Percentiles rank a stretch among this genome's conserved stretches.
These are phyloP conservation scores for Tribolium castaneum DNA, from an alignment of 1,140 invertebrate species.

Conservation along the genomic window DNA sequence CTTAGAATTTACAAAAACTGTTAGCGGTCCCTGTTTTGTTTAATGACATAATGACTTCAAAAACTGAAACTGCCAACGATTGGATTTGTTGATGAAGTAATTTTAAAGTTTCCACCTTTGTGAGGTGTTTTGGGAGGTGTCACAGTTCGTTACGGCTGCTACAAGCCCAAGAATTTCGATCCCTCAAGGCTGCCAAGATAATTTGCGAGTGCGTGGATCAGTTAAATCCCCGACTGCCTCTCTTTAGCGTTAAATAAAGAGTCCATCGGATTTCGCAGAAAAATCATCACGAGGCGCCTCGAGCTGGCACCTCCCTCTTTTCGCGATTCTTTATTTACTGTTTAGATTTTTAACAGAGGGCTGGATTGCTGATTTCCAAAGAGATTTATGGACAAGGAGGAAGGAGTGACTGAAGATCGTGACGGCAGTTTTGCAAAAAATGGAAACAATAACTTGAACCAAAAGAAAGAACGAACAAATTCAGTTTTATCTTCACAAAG, in stretches of 20 bases:
- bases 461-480: background rate
- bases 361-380: background rate
- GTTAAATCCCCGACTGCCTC: slow-evolving; percentile 19
- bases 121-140: slow-evolving; percentile 1
- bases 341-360: too few relatives aligned
- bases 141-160: background rate
- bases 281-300: slow-evolving; percentile 1
- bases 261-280: slow-evolving; percentile 7
- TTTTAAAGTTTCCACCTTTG: background rate
- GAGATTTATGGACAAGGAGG: background rate
- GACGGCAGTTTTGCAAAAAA: background rate
- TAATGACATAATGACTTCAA: too few relatives aligned
- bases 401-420: background rate
- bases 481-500: too few relatives aligned
- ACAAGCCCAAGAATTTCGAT: slow-evolving; percentile 23
- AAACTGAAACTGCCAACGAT: too few relatives aligned
- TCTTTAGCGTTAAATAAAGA: slow-evolving; percentile 29
- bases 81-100: too few relatives aligned
- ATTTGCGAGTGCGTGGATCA: slow-evolving; percentile 39
- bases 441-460: background rate
- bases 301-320: background rate
- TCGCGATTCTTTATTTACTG: background rate
- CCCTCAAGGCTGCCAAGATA: slow-evolving; percentile 22
- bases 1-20: too few relatives aligned
- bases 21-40: too few relatives aligned